Evolutionary conservation across 2,888 invertebrate species (phyloP).

Genomic region (Ophion ellenae): DNA sequence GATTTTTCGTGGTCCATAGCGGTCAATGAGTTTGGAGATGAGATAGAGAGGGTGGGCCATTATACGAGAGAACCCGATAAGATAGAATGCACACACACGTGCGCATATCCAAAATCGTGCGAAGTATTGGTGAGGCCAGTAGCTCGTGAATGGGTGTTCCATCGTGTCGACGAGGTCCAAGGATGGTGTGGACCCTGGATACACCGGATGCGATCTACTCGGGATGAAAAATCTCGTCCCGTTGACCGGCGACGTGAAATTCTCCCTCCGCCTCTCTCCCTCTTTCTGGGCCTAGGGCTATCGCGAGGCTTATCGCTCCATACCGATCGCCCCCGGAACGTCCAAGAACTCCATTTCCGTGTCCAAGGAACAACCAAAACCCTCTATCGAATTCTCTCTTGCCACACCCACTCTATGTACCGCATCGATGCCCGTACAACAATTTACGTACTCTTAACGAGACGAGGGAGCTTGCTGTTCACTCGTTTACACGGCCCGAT

Average conservation of each 20-base stretch:
- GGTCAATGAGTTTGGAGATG: conserved; percentile 64
- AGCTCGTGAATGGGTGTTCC: conserved; percentile 37
- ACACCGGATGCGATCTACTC: conserved; percentile 80
- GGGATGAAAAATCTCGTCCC: conserved; percentile 82
- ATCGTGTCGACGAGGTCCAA: conserved; percentile 34
- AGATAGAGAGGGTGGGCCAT: conserved; percentile 65
- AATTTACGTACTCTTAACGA: conserved; percentile 80
- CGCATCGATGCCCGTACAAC: conserved; percentile 70
- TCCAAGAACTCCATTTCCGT: conserved; percentile 83
- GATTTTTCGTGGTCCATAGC: conserved; percentile 46
- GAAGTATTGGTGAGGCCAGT: conserved; percentile 39
- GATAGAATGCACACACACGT: conserved; percentile 49
- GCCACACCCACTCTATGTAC: conserved; percentile 45
- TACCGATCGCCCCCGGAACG: conserved; percentile 78
- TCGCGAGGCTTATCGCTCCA: conserved; percentile 79
- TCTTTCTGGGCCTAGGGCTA: conserved; percentile 38
- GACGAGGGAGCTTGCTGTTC: conserved; percentile 74
- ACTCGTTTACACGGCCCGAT: conserved; percentile 79
- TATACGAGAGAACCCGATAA: conserved; percentile 64
- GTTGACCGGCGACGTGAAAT: conserved; percentile 70
- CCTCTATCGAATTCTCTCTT: conserved; percentile 10
- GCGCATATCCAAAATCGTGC: conserved; percentile 29
- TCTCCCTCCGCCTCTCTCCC: conserved; percentile 22
- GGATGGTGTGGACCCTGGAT: conserved; percentile 74
- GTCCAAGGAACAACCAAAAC: conserved; percentile 73